Percentiles rank a stretch among this genome's conserved stretches.
Evolutionary conservation across 2,797 vertebrate genomes (phyloP).

Genomic region (Sebastiscus albofasciatus): DNA sequence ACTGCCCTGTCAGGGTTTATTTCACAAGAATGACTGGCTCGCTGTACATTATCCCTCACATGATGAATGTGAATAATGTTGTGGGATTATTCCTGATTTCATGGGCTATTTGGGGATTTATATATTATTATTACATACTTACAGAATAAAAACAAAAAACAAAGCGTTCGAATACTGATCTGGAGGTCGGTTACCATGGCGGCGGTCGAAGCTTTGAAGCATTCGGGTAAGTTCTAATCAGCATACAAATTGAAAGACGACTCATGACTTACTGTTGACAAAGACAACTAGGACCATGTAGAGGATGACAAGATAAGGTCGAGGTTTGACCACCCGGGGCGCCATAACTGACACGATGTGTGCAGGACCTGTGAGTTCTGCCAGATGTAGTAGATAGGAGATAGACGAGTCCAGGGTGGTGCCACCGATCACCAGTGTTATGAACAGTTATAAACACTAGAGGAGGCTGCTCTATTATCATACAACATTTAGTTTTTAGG

Average conservation of each 20-base stretch:
- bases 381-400: neutral
- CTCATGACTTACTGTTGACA: neutral
- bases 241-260: neutral
- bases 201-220: too few relatives aligned
- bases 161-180: too few relatives aligned
- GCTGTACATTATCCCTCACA: too few relatives aligned
- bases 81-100: too few relatives aligned
- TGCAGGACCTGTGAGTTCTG: neutral
- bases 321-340: constrained; percentile 5
- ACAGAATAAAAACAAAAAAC: too few relatives aligned
- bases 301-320: constrained; percentile 15
- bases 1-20: too few relatives aligned
- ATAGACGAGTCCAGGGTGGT: neutral
- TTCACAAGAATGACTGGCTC: too few relatives aligned
- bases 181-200: too few relatives aligned
- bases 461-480: neutral
- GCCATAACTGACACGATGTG: neutral
- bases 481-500: neutral
- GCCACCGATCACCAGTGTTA: neutral
- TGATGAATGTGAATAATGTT: too few relatives aligned
- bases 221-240: neutral
- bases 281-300: neutral
- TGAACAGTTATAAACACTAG: neutral
- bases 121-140: too few relatives aligned
- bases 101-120: too few relatives aligned